phyloP scores from a whole-genome alignment of 2,113 vertebrate genomes.

The Kryptolebias marmoratus region DNA sequence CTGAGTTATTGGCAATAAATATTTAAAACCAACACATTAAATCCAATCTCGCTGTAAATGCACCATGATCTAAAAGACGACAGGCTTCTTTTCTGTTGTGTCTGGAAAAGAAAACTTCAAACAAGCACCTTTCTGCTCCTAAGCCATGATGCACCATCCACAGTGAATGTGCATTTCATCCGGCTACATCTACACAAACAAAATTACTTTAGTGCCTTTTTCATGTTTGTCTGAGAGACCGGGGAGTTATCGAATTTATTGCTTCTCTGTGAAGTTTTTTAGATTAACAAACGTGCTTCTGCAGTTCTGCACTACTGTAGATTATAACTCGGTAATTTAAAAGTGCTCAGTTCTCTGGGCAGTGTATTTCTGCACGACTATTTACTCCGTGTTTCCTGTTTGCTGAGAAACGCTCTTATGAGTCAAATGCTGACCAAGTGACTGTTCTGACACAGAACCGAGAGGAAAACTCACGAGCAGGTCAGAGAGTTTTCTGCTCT shows the following conservation, averaged over 20 bases:
- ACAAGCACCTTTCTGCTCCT: too few relatives aligned
- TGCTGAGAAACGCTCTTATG: slow-evolving; percentile 66
- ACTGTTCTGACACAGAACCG: slow-evolving; percentile 25
- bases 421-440: slow-evolving; percentile 69
- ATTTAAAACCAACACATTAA: too few relatives aligned
- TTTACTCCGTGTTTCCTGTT: slow-evolving; percentile 57
- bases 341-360: slow-evolving; percentile 31
- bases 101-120: too few relatives aligned
- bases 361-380: slow-evolving; percentile 65
- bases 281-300: slow-evolving; percentile 1
- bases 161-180: too few relatives aligned
- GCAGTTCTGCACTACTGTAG: slow-evolving; percentile 6
- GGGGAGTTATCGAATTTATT: not conserved
- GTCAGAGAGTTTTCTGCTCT: slow-evolving; percentile 57
- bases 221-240: not conserved
- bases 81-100: too few relatives aligned
- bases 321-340: not conserved
- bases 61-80: too few relatives aligned
- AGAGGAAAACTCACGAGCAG: slow-evolving; percentile 47
- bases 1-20: too few relatives aligned
- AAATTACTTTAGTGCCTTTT: not conserved
- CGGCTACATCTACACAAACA: too few relatives aligned
- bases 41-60: too few relatives aligned
- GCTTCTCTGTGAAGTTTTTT: not conserved
- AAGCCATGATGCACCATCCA: too few relatives aligned